Evolutionary conservation across 2,888 invertebrate species (phyloP).

Genomic region (Asteroscopus sphinx): DNA sequence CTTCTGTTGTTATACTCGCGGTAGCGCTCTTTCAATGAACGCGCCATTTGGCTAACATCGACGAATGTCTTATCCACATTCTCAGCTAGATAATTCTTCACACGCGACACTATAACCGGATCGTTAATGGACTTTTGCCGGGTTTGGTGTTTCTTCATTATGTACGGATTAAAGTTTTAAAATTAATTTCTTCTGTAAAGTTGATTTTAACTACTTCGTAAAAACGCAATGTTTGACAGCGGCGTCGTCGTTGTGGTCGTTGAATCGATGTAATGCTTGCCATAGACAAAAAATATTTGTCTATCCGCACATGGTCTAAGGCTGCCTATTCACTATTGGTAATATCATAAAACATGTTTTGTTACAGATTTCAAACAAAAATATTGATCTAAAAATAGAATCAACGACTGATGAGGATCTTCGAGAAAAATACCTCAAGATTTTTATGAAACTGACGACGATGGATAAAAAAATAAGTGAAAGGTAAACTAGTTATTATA

Average conservation of each 20-base stretch:
- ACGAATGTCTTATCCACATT: slow-evolving; percentile 95
- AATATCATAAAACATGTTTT: background rate
- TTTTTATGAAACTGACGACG: slow-evolving; percentile 78
- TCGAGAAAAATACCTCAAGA: slow-evolving; percentile 68
- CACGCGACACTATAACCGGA: slow-evolving; percentile 90
- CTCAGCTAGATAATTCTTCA: slow-evolving; percentile 94
- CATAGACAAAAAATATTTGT: slow-evolving; percentile 54
- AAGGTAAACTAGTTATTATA: too few species aligned
- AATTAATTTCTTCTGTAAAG: slow-evolving; percentile 38
- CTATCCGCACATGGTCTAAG: slow-evolving; percentile 46
- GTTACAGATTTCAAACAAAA: slow-evolving; percentile 69
- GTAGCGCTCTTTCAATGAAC: slow-evolving; percentile 92
- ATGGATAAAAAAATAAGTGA: slow-evolving; percentile 67
- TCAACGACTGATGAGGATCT: slow-evolving; percentile 72
- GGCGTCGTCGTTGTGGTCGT: too few species aligned
- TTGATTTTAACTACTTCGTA: slow-evolving; percentile 62
- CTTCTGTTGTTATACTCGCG: slow-evolving; percentile 95
- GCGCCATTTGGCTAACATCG: slow-evolving; percentile 95
- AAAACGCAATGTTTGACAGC: slow-evolving; percentile 76
- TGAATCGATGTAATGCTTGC: slow-evolving; percentile 78
- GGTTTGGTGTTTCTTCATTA: slow-evolving; percentile 88
- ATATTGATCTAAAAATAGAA: slow-evolving; percentile 71
- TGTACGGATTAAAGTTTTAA: slow-evolving; percentile 47
- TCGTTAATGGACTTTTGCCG: slow-evolving; percentile 86
- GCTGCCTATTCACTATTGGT: slow-evolving; percentile 28